Base-by-base conservation (phyloP, 1,140 invertebrate genomes). In the Scaptodrosophila lebanonensis region DNA sequence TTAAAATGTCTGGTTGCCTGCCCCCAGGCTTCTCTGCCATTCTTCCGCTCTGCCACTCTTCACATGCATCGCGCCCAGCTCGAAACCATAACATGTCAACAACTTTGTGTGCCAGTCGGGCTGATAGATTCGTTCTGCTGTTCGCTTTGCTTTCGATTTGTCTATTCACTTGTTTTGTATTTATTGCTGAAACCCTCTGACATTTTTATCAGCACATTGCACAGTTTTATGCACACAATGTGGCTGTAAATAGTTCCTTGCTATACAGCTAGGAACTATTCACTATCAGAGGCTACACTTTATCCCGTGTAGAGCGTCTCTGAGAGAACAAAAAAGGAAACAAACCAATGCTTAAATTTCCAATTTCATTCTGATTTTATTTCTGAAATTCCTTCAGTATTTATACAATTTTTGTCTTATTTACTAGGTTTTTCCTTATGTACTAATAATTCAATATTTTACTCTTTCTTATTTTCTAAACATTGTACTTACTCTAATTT, bases 151-250 rank as follows among this genome's bases (percentile, higher is more conserved):
- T 40, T 15, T 44, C 59, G 58, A 68, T 73, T 70, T 50, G 39
- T 54, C 11, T 1, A 7, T 39, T 29, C 30, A 40, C 13, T 52
- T 56, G 39, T 66, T 43, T 53, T 56, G 75, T 64, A 73, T 73
- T 73, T 73, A 73, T 73, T 73, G 59, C 30, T 59, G 68, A 72
- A 75, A 68, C 50, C 69, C 69, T 72, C 63, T 72, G 69, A 48
- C 69, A 73, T 35, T 66, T 66, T 56, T 66, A 72, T 72, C 72
- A 73, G 68, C 58, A 40, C 49, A 32, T 61, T 52, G 33, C 38
- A 35, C 51, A 52, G 12, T n/a, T n/a, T n/a, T 27, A 15, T 18
- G 16, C 8, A 33, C 7, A 54, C 17, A 17, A 20, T 25, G 39
- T 17, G 25, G 25, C 39, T 25, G 18, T 16, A 15, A 12, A 25